These are phyloP conservation scores for Pogonophryne albipinna DNA, from an alignment of 2,797 vertebrate species.

Conservation along the genomic window DNA sequence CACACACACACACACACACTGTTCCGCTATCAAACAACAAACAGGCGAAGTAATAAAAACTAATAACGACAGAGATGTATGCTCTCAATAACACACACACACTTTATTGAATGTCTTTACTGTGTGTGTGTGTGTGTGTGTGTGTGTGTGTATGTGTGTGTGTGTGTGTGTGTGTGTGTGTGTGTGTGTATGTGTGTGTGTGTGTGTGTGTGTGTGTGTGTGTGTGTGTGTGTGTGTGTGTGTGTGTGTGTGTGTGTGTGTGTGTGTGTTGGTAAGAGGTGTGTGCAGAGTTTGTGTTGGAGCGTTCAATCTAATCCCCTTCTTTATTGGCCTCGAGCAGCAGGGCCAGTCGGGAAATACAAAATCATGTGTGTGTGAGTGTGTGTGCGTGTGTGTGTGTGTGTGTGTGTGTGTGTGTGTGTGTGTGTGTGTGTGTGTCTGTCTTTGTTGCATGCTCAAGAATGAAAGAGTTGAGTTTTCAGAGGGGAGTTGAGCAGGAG, in stretches of 20 bases:
- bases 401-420: constrained; percentile 9
- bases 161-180: background rate
- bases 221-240: constrained; percentile 27
- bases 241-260: constrained; percentile 2
- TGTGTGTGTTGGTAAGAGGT: constrained; percentile 24
- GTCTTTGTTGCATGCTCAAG: background rate
- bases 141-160: background rate
- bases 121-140: constrained; percentile 9
- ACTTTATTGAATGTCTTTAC: constrained; percentile 27
- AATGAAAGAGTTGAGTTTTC: constrained; percentile 39
- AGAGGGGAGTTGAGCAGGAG: constrained; percentile 37
- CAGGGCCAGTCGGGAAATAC: constrained; percentile 31
- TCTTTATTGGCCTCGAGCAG: constrained; percentile 53
- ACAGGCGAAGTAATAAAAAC: constrained; percentile 40
- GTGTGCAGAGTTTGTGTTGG: constrained; percentile 23
- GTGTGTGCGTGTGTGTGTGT: constrained; percentile 12
- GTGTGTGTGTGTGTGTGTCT: constrained; percentile 10
- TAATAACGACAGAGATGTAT: constrained; percentile 23
- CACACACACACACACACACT: constrained; percentile 19
- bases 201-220: constrained; percentile 4
- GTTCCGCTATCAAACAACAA: constrained; percentile 2
- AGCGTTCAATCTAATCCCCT: constrained; percentile 60
- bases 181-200: constrained; percentile 11
- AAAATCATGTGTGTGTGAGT: constrained; percentile 13
- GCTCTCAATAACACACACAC: constrained; percentile 18